Conservation (phyloP, 1,140 invertebrate genomes). For the Bombus vancouverensis region DNA sequence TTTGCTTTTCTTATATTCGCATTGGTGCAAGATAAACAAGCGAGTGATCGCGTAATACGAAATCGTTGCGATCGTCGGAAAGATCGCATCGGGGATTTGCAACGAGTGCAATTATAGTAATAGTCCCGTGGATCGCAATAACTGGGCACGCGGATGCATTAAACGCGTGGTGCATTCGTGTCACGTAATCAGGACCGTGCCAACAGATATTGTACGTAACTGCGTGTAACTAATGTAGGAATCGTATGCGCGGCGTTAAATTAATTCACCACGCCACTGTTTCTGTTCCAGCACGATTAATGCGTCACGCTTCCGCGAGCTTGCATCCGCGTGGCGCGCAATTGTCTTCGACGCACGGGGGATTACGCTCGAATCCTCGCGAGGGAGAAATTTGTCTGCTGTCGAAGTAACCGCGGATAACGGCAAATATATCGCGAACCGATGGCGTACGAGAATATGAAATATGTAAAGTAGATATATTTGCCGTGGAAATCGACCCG, state of each 20-base stretch:
- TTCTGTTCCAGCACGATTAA: conserved; percentile 64
- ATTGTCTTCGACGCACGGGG: conserved; percentile 17
- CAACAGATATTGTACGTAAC: conserved; percentile 66
- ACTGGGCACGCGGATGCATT: conserved; percentile 50
- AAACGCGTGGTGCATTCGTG: conserved; percentile 57
- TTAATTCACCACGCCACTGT: conserved; percentile 61
- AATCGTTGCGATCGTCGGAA: conserved; percentile 3
- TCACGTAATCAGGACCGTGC: conserved; percentile 57
- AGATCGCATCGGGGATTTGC: conserved; percentile 21
- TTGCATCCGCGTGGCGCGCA: background rate
- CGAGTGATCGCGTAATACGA: conserved; percentile 27
- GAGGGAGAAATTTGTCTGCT: background rate
- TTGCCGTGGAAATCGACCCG: background rate
- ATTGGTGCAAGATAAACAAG: background rate
- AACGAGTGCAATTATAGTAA: conserved; percentile 64
- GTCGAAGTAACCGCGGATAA: background rate
- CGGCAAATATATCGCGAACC: background rate
- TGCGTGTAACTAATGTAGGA: conserved; percentile 66
- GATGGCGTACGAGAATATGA: background rate
- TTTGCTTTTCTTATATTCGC: background rate
- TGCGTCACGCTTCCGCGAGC: conserved; percentile 46
- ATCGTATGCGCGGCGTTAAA: conserved; percentile 57
- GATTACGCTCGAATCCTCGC: background rate
- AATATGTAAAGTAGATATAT: background rate
- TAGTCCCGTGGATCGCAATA: conserved; percentile 57